phyloP scores from a whole-genome alignment of 2,888 invertebrate genomes.

The Sphaerophoria rueppellii region DNA sequence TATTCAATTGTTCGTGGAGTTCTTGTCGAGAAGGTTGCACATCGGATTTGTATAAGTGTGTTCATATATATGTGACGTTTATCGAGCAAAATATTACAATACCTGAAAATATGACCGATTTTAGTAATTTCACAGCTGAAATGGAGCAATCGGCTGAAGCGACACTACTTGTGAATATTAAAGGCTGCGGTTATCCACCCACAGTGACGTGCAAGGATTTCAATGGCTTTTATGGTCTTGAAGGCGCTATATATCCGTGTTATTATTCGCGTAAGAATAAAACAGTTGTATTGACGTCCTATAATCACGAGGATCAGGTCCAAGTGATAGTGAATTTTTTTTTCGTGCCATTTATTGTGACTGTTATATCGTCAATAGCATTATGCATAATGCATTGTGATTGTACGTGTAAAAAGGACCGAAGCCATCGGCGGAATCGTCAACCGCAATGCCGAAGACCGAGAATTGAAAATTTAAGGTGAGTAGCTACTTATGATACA shows the following conservation, averaged over 20 bases:
- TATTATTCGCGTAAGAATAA: constrained; percentile 93
- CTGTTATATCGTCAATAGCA: constrained; percentile 91
- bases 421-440: constrained; percentile 86
- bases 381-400: constrained; percentile 94
- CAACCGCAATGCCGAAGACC: constrained; percentile 84
- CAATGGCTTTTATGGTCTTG: constrained; percentile 88
- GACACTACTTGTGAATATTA: constrained; percentile 91
- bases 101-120: constrained; percentile 81
- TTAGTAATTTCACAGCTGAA: constrained; percentile 80
- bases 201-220: constrained; percentile 92
- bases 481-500: constrained; percentile 75
- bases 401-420: constrained; percentile 87
- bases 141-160: constrained; percentile 83
- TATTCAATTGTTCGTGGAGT: constrained; percentile 95
- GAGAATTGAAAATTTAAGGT: constrained; percentile 85
- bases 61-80: constrained; percentile 86
- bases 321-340: constrained; percentile 92
- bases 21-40: constrained; percentile 96
- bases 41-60: constrained; percentile 88
- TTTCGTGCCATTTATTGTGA: constrained; percentile 92
- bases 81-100: constrained; percentile 82
- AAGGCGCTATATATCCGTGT: constrained; percentile 91
- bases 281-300: constrained; percentile 91
- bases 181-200: constrained; percentile 95
- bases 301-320: constrained; percentile 92